Conservation (phyloP, 2,797 vertebrate genomes). For the Cetoscarus ocellatus region DNA sequence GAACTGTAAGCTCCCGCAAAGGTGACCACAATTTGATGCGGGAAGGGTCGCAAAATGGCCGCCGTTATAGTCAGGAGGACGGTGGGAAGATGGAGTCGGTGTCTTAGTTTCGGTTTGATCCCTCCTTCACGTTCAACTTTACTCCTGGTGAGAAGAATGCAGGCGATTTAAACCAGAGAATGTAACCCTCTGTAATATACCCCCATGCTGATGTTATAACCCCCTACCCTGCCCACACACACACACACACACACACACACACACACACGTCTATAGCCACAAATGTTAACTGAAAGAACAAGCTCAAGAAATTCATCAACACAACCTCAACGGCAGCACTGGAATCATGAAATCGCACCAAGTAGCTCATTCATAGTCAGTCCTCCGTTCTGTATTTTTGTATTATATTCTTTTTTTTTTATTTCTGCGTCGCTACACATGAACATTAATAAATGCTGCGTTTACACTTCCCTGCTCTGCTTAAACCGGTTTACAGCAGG, state of each 20-base stretch:
- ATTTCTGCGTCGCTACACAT: background rate
- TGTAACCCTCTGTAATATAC: conserved; percentile 28
- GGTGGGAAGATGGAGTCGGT: background rate
- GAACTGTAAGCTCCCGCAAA: background rate
- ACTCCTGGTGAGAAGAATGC: conserved; percentile 17
- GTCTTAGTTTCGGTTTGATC: too few relatives aligned
- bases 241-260: conserved; percentile 7
- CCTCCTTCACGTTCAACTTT: conserved; percentile 11
- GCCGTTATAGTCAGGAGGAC: background rate
- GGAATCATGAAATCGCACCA: background rate
- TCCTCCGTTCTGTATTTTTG: background rate
- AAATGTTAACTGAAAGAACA: background rate
- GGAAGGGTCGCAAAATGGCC: conserved; percentile 3
- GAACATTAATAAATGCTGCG: background rate
- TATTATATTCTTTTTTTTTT: background rate
- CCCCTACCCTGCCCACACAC: background rate
- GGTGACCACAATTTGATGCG: too few relatives aligned
- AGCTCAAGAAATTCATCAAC: background rate
- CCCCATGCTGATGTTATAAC: conserved; percentile 11
- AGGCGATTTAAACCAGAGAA: conserved; percentile 30
- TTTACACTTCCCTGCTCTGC: background rate
- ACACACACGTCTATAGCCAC: background rate
- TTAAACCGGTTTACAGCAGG: background rate
- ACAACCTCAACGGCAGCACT: background rate
- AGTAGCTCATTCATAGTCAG: background rate